These are phyloP conservation scores for Pantherophis alleghaniensis DNA, from an alignment of 2,797 vertebrate species.

Conservation along the genomic window DNA sequence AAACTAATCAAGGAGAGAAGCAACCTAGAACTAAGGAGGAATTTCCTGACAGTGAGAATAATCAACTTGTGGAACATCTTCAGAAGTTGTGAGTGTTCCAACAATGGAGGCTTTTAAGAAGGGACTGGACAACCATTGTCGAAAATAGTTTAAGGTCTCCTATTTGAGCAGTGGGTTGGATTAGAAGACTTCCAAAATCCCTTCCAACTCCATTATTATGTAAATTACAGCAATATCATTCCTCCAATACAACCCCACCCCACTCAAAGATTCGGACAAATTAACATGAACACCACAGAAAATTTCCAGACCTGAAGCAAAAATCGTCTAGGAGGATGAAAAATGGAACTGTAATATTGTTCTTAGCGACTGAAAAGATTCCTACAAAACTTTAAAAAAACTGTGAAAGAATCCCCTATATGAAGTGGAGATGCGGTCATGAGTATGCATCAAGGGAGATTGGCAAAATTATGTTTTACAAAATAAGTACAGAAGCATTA, in stretches of 20 bases:
- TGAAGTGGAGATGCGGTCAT: not conserved
- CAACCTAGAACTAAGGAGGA: too few species aligned
- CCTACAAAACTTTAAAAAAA: not conserved
- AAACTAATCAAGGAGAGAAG: too few species aligned
- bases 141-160: too few species aligned
- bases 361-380: not conserved
- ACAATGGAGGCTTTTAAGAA: too few species aligned
- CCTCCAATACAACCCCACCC: not conserved
- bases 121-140: too few species aligned
- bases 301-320: not conserved
- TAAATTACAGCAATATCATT: not conserved
- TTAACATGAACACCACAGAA: not conserved
- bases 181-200: too few species aligned
- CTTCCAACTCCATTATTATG: too few species aligned
- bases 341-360: not conserved
- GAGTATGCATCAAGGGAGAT: too few species aligned
- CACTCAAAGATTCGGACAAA: not conserved
- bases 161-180: too few species aligned
- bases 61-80: too few species aligned
- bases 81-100: too few species aligned
- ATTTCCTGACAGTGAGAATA: too few species aligned
- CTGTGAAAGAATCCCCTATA: not conserved
- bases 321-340: not conserved
- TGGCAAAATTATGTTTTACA: not conserved
- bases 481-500: not conserved